A percentile compares a stretch with the other conserved stretches of the same genome.
phyloP scores from a whole-genome alignment of 2,113 vertebrate species.

The Halcyon senegalensis region DNA sequence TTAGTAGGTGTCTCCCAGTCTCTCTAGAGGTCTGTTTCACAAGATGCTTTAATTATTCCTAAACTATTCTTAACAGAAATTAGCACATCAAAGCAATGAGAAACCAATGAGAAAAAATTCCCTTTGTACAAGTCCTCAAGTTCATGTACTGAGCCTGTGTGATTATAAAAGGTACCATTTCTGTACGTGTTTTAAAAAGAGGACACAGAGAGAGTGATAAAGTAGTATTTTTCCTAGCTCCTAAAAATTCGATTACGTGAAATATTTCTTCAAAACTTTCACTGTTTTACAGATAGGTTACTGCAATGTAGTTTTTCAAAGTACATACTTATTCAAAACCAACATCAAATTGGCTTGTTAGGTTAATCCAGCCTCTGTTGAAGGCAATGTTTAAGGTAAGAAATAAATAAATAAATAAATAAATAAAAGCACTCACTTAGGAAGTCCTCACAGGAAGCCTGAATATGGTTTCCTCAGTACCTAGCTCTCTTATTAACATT shows the following conservation, averaged over 20 bases:
- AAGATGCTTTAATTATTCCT: slow-evolving; percentile 59
- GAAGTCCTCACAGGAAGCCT: not conserved
- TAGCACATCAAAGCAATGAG: slow-evolving; percentile 66
- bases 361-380: not conserved
- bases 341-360: not conserved
- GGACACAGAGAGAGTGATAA: not conserved
- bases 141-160: not conserved
- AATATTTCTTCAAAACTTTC: not conserved
- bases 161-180: slow-evolving; percentile 22
- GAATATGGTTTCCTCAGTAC: not conserved
- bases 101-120: slow-evolving; percentile 34
- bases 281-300: not conserved
- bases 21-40: slow-evolving; percentile 3
- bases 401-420: not conserved
- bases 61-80: slow-evolving; percentile 66
- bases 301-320: not conserved
- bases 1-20: not conserved
- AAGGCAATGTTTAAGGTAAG: not conserved
- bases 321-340: not conserved
- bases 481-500: not conserved
- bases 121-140: slow-evolving; percentile 19
- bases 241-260: not conserved
- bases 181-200: not conserved
- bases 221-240: not conserved
- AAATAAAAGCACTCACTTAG: not conserved